These are phyloP conservation scores for Mesorhabditis spiculigera DNA, from an alignment of 2,888 invertebrate genomes.

Conservation along the genomic window DNA sequence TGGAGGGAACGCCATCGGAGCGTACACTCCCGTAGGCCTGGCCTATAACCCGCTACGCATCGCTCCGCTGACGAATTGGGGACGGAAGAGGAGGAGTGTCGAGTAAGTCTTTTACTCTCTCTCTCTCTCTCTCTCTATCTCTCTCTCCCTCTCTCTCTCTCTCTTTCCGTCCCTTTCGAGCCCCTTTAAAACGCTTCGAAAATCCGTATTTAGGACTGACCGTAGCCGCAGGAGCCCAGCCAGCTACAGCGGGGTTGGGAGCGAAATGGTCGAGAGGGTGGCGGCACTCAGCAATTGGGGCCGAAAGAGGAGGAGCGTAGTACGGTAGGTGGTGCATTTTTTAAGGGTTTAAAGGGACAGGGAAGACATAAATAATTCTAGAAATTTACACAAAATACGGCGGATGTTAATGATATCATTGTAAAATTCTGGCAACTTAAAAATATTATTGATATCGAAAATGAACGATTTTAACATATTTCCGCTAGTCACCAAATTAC, in stretches of 20 bases:
- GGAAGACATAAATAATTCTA: background rate
- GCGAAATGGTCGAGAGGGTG: background rate
- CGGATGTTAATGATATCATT: too few species aligned
- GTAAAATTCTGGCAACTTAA: too few species aligned
- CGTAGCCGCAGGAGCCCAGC: background rate
- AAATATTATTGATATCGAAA: too few species aligned
- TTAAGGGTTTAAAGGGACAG: background rate
- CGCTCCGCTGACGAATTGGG: slow-evolving; percentile 3
- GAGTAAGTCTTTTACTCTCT: too few species aligned
- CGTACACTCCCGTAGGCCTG: background rate
- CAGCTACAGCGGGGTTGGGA: background rate
- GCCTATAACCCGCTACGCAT: background rate
- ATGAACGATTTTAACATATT: too few species aligned
- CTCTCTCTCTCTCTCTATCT: too few species aligned
- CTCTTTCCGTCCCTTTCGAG: too few species aligned
- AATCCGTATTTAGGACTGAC: too few species aligned
- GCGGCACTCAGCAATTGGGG: background rate
- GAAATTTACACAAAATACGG: too few species aligned
- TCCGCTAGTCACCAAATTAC: too few species aligned
- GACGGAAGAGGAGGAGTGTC: background rate
- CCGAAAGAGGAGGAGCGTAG: background rate
- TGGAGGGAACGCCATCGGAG: background rate
- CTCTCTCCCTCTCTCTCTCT: too few species aligned
- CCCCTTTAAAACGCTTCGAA: too few species aligned
- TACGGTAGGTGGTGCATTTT: background rate